Evolutionary conservation across 2,113 vertebrate genomes (phyloP), one percentile per base, ranked within the genome.

Genomic region (Prolemur simus): DNA sequence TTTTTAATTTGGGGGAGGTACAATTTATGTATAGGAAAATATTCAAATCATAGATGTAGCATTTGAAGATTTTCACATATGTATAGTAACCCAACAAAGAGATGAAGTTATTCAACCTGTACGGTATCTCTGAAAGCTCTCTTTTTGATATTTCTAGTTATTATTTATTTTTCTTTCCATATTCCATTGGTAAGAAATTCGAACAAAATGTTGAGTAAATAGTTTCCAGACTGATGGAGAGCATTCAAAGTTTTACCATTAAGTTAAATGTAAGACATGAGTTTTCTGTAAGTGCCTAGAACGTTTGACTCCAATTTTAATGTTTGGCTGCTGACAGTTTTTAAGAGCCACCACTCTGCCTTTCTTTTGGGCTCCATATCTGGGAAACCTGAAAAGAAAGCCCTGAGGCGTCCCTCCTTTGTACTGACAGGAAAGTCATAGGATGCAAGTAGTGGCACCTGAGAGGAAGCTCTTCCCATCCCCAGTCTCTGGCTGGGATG

Each of bases 151-250:
- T 83, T 11, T 64, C 37, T 73, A 49, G 29, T 52, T 71, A 1
- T 93, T 58, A 78, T 56, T 94, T 94, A 86, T 80, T 91, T 80
- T 95, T 73, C 49, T 92, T 76, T 29, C 20, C 64, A 37, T 39
- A 83, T 60, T 89, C 54, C 34, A 88, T 15, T 58, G 27, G 25
- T 47, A 91, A 85, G 20, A 34, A 60, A 14, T 69, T 60, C 37
- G 83, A 60, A 58, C n/a, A 73, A 82, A 83, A 37, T 66, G 34
- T 39, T 64, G 34, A 39, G 2, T 39, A 39, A 89, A 63, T 52
- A 39, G 25, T 74, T 63, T 47, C 23, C 10, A 45, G 82, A 63
- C 15, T 32, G 45, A 52, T 7, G 5, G 6, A 3, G n/a, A 74
- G 6, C 12, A 83, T 84, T 76, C 12, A 39, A 54, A 76, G 6